Base-by-base conservation (phyloP, 2,113 vertebrate species). In the Mohoua ochrocephala region DNA sequence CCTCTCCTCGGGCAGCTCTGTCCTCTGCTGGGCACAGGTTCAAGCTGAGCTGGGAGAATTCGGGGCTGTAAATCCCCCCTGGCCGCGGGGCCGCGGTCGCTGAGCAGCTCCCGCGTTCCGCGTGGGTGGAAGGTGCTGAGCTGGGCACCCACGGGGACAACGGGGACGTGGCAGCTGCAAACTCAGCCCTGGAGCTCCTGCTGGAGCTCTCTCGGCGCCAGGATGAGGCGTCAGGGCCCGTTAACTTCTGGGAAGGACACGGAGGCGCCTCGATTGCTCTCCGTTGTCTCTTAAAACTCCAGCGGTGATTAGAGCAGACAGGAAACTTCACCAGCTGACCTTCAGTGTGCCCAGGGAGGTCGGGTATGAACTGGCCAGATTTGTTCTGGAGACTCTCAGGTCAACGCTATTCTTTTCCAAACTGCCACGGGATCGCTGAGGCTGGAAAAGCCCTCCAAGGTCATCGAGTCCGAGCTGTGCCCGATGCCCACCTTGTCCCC, bases 61-160 rank as follows among this genome's bases (percentile, higher is more conserved):
- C 0, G 4, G 22, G 0, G 26, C 85, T 42, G 13, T 67, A 41
- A 88, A 70, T 70, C 39, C 45, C 41, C 44, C 22, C 50, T 60
- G 26, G 14, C 44, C 13, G 0, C 0, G 12, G 44, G 75, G 60
- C 18, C 11, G 44, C 0, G 1, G 56, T 8, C 11, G 1, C 6
- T 12, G 65, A 71, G 28, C 35, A 15, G 68, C 1, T 6, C n/a
- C 60, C 8, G 14, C 4, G 52, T 33, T 53, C 68, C 3, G 12
- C 0, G 0, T 0, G 15, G 77, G 21, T 52, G 65, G 52, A 52
- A 49, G 87, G 44, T 21, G 74, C 56, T 82, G 90, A 64, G 47
- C 78, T 19, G 8, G 44, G 77, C 61, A 94, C 50, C 47, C 42
- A 9, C 0, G 3, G 44, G 37, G 77, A 12, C 64, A 7, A 17